Conservation (phyloP, 2,888 invertebrate genomes). For the Herminia tarsipennalis region DNA sequence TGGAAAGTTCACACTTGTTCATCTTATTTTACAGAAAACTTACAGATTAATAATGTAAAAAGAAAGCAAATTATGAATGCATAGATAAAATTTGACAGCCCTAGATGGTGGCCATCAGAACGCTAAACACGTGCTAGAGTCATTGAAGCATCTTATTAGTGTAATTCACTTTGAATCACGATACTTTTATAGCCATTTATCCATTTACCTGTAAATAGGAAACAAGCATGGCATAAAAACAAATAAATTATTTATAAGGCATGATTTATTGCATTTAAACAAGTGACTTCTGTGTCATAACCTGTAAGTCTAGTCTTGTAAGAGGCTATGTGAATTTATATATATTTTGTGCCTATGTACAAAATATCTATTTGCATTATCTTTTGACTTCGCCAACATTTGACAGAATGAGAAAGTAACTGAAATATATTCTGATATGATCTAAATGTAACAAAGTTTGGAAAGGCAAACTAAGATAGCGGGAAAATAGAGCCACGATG, state of each 20-base stretch:
- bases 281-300: too few species aligned
- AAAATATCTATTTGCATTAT: too few species aligned
- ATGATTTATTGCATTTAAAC: not conserved
- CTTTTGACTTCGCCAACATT: not conserved
- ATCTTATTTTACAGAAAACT: too few species aligned
- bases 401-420: not conserved
- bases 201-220: slow-evolving; percentile 25
- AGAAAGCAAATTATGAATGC: too few species aligned
- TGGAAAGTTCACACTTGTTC: too few species aligned
- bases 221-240: slow-evolving; percentile 11
- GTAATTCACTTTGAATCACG: slow-evolving; percentile 52
- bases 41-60: too few species aligned
- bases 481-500: slow-evolving; percentile 8
- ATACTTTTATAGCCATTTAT: slow-evolving; percentile 23
- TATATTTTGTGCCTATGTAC: too few species aligned
- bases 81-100: too few species aligned
- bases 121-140: slow-evolving; percentile 46
- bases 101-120: slow-evolving; percentile 49
- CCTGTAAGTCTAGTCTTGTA: too few species aligned
- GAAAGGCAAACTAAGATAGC: not conserved
- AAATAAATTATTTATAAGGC: not conserved
- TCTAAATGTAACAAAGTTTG: slow-evolving; percentile 4
- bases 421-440: slow-evolving; percentile 8
- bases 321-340: too few species aligned
- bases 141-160: slow-evolving; percentile 53